These are phyloP conservation scores for Rhinella marina DNA, from an alignment of 2,797 vertebrate genomes.

Conservation along the genomic window DNA sequence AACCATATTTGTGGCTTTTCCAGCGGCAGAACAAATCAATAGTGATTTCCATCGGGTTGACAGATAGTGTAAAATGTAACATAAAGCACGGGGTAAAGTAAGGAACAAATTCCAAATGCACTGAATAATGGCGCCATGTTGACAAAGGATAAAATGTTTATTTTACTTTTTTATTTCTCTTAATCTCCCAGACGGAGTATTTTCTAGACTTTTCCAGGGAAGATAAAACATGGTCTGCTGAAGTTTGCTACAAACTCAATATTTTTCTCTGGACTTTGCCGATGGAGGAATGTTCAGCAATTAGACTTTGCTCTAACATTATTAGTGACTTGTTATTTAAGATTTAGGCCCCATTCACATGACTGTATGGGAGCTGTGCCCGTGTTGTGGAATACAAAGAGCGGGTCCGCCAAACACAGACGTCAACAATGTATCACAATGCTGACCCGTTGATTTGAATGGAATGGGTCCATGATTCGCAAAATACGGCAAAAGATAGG, in stretches of 20 bases:
- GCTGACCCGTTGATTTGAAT: too few relatives aligned
- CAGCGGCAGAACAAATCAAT: slow-evolving; percentile 38
- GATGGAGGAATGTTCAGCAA: neutral
- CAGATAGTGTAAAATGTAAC: slow-evolving; percentile 44
- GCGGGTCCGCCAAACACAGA: too few relatives aligned
- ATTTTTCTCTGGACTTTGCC: neutral
- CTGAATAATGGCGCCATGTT: slow-evolving; percentile 23
- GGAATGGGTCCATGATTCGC: too few relatives aligned
- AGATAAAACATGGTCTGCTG: neutral
- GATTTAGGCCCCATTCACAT: neutral
- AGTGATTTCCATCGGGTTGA: slow-evolving; percentile 53
- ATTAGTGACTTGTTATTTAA: neutral
- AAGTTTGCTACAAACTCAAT: neutral
- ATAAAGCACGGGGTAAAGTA: slow-evolving; percentile 46
- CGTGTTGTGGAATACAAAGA: too few relatives aligned
- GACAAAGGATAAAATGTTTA: slow-evolving; percentile 26
- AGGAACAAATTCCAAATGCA: slow-evolving; percentile 31
- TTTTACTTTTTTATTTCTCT: slow-evolving; percentile 14
- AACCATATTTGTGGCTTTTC: slow-evolving; percentile 45
- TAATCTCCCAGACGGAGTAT: slow-evolving; percentile 23
- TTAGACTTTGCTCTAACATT: neutral
- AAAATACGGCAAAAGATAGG: too few relatives aligned
- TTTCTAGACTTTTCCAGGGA: neutral
- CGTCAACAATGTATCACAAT: too few relatives aligned
- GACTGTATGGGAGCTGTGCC: too few relatives aligned